Evolutionary conservation across 1,140 invertebrate genomes (phyloP).

Genomic region (Rhopalosiphum maidis): DNA sequence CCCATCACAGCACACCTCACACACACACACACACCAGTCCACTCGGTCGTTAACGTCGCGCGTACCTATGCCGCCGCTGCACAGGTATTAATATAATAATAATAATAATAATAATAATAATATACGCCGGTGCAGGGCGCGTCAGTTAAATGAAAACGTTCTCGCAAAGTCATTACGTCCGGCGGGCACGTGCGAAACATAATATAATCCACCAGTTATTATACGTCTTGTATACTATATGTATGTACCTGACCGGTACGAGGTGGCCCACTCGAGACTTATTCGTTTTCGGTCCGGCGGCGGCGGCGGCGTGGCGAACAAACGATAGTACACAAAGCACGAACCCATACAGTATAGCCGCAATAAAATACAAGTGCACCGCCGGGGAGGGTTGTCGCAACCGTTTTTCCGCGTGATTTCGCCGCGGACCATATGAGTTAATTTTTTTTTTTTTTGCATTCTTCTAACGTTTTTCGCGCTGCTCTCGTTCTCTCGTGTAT

Average conservation of each 20-base stretch:
- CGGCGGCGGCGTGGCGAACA: not conserved
- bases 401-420: not conserved
- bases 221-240: not conserved
- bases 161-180: not conserved
- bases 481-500: not conserved
- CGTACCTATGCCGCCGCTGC: not conserved
- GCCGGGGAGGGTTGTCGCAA: not conserved
- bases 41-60: not conserved
- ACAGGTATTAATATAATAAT: not conserved
- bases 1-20: not conserved
- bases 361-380: not conserved
- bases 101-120: not conserved
- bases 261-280: not conserved
- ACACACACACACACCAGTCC: too few species aligned
- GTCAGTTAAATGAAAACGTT: conserved; percentile 21
- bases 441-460: not conserved
- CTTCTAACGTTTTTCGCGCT: not conserved
- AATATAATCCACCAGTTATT: not conserved
- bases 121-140: not conserved
- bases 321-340: not conserved
- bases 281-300: not conserved
- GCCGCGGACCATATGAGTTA: not conserved
- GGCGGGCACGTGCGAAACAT: not conserved
- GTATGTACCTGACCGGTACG: not conserved
- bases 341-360: not conserved